Percentiles rank a stretch among this genome's conserved stretches.
These are phyloP conservation scores for Tautogolabrus adspersus DNA, from an alignment of 2,113 vertebrate genomes.

Conservation along the genomic window DNA sequence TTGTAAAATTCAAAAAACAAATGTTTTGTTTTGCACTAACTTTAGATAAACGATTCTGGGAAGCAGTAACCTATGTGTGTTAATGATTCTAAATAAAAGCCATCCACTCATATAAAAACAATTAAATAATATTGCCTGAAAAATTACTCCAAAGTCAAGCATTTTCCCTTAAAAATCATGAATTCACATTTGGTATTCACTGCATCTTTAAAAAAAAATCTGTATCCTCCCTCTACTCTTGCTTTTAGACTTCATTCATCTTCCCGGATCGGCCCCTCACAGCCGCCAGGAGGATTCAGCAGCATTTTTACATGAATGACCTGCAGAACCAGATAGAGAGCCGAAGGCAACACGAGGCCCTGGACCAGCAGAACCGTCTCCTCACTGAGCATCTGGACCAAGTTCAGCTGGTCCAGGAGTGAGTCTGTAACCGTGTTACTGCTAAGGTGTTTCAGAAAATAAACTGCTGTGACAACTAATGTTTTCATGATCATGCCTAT, in stretches of 20 bases:
- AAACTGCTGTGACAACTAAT: not conserved
- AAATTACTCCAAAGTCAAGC: no score
- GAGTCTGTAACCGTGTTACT: slow-evolving; percentile 51
- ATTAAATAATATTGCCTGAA: no score
- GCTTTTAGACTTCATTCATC: slow-evolving; percentile 83
- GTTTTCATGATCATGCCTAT: slow-evolving; percentile 27
- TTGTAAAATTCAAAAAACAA: no score
- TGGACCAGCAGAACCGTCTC: slow-evolving; percentile 72
- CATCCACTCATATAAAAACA: no score
- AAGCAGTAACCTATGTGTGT: no score
- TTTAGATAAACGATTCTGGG: no score
- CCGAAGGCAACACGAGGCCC: slow-evolving; percentile 63
- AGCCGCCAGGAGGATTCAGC: slow-evolving; percentile 72
- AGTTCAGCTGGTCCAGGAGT: slow-evolving; percentile 86
- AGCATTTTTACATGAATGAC: slow-evolving; percentile 78
- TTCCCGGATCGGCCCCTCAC: slow-evolving; percentile 83
- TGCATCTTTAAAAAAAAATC: no score
- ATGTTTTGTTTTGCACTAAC: no score
- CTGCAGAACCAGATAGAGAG: slow-evolving; percentile 80
- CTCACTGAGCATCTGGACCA: slow-evolving; percentile 80
- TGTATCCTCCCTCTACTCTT: not conserved
- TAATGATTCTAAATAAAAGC: no score
- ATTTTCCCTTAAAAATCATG: no score
- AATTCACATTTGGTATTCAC: not conserved
- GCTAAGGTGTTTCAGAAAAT: not conserved